These are phyloP conservation scores for Scartelaos histophorus DNA, from an alignment of 2,113 vertebrate species.

Conservation along the genomic window DNA sequence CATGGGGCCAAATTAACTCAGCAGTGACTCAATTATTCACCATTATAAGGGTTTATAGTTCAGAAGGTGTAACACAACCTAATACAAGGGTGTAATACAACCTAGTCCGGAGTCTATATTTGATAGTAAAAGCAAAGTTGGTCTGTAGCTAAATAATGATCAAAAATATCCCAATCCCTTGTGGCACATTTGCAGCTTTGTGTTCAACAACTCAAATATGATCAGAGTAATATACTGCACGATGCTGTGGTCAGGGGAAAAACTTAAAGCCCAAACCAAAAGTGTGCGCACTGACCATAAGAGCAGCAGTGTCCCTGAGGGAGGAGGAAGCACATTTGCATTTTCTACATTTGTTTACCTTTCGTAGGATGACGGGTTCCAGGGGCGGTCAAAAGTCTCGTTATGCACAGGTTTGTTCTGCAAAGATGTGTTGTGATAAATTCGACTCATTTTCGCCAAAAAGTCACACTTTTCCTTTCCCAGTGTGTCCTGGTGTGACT, in stretches of 20 bases:
- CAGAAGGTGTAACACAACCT: too few relatives aligned
- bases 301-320: background rate
- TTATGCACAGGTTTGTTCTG: conserved; percentile 81
- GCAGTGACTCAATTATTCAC: background rate
- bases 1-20: background rate
- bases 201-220: too few relatives aligned
- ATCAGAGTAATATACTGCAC: background rate
- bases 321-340: background rate
- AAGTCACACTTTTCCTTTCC: background rate
- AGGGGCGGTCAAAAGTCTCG: conserved; percentile 64
- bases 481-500: conserved; percentile 37
- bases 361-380: conserved; percentile 75
- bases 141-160: too few relatives aligned
- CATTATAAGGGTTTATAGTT: background rate
- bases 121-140: too few relatives aligned
- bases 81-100: too few relatives aligned
- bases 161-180: too few relatives aligned
- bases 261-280: background rate
- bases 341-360: conserved; percentile 64
- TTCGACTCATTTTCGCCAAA: conserved; percentile 79
- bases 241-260: background rate
- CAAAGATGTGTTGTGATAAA: conserved; percentile 78
- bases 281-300: too few relatives aligned
- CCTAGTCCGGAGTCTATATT: too few relatives aligned
- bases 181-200: too few relatives aligned